Evolutionary conservation across 1,140 invertebrate genomes (phyloP).

Genomic region (Ostrea edulis): DNA sequence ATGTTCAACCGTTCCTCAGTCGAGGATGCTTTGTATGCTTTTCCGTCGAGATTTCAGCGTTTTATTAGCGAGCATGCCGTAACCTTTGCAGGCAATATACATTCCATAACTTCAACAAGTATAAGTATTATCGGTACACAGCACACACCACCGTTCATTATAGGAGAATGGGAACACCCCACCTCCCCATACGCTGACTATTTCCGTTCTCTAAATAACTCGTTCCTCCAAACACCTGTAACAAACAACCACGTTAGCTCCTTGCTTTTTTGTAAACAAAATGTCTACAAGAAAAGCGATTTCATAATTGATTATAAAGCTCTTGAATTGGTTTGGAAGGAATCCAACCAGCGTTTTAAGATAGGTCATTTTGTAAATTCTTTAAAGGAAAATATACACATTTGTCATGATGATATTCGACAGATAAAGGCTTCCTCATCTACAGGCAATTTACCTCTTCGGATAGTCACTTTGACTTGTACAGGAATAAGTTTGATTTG

Average conservation of each 20-base stretch:
- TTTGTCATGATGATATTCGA: background rate
- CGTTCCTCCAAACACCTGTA: background rate
- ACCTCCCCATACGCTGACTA: background rate
- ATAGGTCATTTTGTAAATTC: background rate
- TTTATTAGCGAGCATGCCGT: background rate
- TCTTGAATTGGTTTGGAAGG: background rate
- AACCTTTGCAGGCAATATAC: background rate
- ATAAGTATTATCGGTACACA: background rate
- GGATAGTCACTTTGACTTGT: slow-evolving; percentile 8
- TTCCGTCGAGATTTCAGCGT: background rate
- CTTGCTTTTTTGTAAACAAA: slow-evolving; percentile 17
- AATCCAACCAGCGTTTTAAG: background rate
- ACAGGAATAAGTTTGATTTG: background rate
- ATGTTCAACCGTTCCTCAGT: background rate
- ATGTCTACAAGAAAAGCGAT: background rate
- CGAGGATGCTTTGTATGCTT: background rate
- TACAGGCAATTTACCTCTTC: background rate
- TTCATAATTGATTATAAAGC: background rate
- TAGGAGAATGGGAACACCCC: background rate
- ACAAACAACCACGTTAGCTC: background rate
- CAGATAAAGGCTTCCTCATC: background rate
- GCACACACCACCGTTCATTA: background rate
- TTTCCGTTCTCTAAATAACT: background rate
- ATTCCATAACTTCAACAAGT: background rate
- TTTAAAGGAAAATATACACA: background rate